Evolutionary conservation across 1,140 invertebrate species (phyloP), one percentile per base, ranked within the genome.

Genomic region (Pomacea maculata): DNA sequence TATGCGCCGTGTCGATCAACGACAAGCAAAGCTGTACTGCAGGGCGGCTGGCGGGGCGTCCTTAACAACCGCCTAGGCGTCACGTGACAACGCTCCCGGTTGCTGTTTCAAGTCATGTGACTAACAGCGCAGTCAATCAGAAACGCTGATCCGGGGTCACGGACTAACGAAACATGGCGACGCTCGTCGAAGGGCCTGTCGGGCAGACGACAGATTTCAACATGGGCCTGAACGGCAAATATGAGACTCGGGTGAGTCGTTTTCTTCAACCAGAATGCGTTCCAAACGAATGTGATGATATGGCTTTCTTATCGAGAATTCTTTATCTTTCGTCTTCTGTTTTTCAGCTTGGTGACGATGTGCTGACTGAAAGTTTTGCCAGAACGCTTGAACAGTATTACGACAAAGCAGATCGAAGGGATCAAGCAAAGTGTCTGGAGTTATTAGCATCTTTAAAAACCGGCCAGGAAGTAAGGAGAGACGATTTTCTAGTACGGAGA

Each of bases 341-440:
- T 21, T 82, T 85, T 79, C 82, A 89, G 88, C 57, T 89, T n/a
- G 88, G 87, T 0, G 87, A 87, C 45, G 84, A 88, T 64, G 83
- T 85, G 3, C 74, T 89, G n/a, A 84, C 85, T 6, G 83, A 81
- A 15, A 83, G 83, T 10, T 82, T 89, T 63, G 72, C 83, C 5
- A 85, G 83, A 57, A 84, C 88, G 77, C 80, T 89, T 57, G 84
- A 88, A 74, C 81, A 85, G 10, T 89, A 84, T 77, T 88, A 88
- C 79, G 82, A 86, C 25, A 88, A 88, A 75, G 84, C 88, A 19
- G 83, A 84, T 63, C 54, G 81, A 25, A 68, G 29, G 19, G 88
- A 89, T 72, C 84, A 80, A 34, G 81, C 84, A 25, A 87, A 87
- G 79, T 87, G 87, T 76, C 78, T 88, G 72, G 85, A 89, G 71